These are phyloP conservation scores for Astreopora myriophthalma DNA, from an alignment of 64 coral and sea anemone species.

Conservation along the genomic window DNA sequence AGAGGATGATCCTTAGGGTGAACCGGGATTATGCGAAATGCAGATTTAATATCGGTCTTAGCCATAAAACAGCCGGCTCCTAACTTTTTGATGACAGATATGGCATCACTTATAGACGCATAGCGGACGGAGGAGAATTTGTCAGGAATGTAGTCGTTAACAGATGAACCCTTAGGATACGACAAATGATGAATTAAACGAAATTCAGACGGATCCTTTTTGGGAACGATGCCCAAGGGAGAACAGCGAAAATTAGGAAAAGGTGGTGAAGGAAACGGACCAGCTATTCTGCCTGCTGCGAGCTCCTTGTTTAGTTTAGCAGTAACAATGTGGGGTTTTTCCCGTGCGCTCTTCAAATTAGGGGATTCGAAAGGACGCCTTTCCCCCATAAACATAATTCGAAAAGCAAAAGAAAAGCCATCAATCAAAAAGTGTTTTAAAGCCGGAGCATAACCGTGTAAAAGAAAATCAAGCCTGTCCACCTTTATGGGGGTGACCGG, in stretches of 20 bases:
- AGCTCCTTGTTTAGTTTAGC: background rate
- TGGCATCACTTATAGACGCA: background rate
- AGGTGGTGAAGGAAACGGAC: background rate
- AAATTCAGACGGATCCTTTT: background rate
- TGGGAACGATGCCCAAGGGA: background rate
- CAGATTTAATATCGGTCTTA: background rate
- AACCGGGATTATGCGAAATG: constrained; percentile 50
- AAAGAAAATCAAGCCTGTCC: background rate
- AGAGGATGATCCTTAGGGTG: background rate
- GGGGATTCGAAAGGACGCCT: background rate
- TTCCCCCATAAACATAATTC: background rate
- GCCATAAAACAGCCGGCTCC: background rate
- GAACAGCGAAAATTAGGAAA: background rate
- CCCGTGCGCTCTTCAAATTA: background rate
- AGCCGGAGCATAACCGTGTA: background rate
- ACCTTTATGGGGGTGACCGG: too few species aligned
- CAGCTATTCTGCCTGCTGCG: background rate
- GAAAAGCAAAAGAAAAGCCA: background rate
- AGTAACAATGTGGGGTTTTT: background rate
- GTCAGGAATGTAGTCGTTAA: background rate
- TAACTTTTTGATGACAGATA: background rate
- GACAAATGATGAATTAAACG: background rate
- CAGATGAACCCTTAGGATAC: background rate
- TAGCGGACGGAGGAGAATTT: background rate
- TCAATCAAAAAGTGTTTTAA: background rate